Evolutionary conservation across 2,888 invertebrate species (phyloP).

Genomic region (Operophtera brumata): DNA sequence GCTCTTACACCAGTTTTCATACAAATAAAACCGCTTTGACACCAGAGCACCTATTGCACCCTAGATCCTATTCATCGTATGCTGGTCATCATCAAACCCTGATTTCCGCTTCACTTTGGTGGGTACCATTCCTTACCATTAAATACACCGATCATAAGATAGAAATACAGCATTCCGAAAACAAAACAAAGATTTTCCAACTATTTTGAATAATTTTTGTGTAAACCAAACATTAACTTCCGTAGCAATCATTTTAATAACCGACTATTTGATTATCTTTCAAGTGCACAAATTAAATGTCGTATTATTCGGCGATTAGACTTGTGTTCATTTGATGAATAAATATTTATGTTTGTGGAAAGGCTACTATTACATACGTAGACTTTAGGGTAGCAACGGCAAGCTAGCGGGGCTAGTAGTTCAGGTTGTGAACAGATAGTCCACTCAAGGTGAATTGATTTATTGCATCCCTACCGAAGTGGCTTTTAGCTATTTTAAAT

Average conservation of each 20-base stretch:
- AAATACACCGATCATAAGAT: constrained; percentile 8
- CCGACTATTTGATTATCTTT: constrained; percentile 11
- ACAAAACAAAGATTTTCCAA: constrained; percentile 39
- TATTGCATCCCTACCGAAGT: too few relatives aligned
- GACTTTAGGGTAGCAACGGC: constrained; percentile 39
- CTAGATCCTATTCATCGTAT: too few relatives aligned
- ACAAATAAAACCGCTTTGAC: too few relatives aligned
- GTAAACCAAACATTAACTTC: constrained; percentile 15
- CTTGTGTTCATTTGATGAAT: constrained; percentile 54
- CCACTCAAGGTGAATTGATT: not conserved
- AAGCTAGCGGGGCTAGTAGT: constrained; percentile 5
- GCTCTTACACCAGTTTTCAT: too few relatives aligned
- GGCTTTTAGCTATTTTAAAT: too few relatives aligned
- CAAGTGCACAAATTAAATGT: constrained; percentile 20
- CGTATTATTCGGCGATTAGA: constrained; percentile 20
- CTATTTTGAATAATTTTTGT: constrained; percentile 14
- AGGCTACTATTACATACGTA: constrained; percentile 53
- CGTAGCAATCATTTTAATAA: constrained; percentile 21
- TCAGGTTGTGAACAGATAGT: constrained; percentile 9
- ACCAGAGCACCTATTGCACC: too few relatives aligned
- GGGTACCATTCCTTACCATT: not conserved
- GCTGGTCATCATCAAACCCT: too few relatives aligned
- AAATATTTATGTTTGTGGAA: constrained; percentile 69
- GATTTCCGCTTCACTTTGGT: not conserved
- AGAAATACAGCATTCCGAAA: constrained; percentile 31